A percentile compares a stretch with the other conserved stretches of the same genome.
Conservation (phyloP, 92 coral and sea anemone genomes). For the Porites divaricata region DNA sequence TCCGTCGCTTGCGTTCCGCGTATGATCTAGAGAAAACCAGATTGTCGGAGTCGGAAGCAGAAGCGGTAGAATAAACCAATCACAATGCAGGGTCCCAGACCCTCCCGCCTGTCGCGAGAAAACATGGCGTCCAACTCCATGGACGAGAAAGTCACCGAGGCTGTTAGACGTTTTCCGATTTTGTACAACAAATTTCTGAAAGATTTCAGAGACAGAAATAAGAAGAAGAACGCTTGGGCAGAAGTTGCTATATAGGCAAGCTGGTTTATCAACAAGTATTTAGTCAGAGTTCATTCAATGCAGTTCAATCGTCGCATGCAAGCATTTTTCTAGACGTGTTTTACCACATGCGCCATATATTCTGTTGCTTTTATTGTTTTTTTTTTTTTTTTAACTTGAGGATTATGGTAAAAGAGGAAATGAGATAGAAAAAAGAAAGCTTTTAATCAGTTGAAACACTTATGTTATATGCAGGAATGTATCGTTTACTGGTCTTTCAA, state of each 20-base stretch:
- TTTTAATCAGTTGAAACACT: no score
- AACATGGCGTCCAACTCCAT: slow-evolving; percentile 27
- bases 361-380: no score
- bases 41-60: slow-evolving; percentile 12
- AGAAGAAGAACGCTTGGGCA: slow-evolving; percentile 65
- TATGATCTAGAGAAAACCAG: neutral
- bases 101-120: slow-evolving; percentile 18
- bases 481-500: no score
- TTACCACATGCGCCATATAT: neutral
- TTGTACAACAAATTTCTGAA: slow-evolving; percentile 61
- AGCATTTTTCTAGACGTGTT: neutral
- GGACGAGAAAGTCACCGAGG: slow-evolving; percentile 64
- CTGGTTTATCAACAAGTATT: slow-evolving; percentile 44
- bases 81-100: slow-evolving; percentile 39
- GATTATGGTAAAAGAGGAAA: no score
- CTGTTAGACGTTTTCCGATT: slow-evolving; percentile 60
- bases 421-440: no score
- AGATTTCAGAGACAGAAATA: slow-evolving; percentile 57
- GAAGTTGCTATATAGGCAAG: slow-evolving; percentile 59
- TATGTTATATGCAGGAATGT: no score
- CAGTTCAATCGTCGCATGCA: neutral
- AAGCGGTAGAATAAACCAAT: slow-evolving; percentile 40
- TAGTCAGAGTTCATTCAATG: neutral
- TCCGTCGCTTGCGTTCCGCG: no score
- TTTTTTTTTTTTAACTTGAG: no score